phyloP scores from a whole-genome alignment of 2,797 vertebrate genomes.

The Melanotaenia maccullochi region DNA sequence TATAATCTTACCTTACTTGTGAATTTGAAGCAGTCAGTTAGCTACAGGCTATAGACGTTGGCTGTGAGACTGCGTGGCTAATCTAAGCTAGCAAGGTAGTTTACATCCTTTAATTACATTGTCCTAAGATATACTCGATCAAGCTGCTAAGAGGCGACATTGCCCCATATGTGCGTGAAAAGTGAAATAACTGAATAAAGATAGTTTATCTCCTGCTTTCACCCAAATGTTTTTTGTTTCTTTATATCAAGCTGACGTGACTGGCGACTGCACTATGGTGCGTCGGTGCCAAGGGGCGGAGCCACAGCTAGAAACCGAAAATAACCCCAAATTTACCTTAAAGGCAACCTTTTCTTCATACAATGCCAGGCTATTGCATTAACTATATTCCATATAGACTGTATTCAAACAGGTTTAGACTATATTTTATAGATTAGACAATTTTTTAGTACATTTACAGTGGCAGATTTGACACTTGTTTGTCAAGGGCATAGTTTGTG shows the following conservation, averaged over 20 bases:
- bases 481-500: background rate
- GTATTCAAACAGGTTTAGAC: background rate
- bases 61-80: slow-evolving; percentile 27
- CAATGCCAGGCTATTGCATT: background rate
- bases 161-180: background rate
- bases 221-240: slow-evolving; percentile 10
- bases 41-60: slow-evolving; percentile 31
- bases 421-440: background rate
- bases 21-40: slow-evolving; percentile 22
- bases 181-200: too few species aligned
- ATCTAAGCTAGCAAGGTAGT: slow-evolving; percentile 26
- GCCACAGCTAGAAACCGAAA: background rate
- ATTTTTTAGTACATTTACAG: background rate
- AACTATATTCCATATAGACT: background rate
- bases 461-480: background rate
- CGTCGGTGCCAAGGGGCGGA: slow-evolving; percentile 50
- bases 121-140: slow-evolving; percentile 3
- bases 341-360: slow-evolving; percentile 6
- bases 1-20: slow-evolving; percentile 36
- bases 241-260: slow-evolving; percentile 48
- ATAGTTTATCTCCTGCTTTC: background rate
- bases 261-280: background rate
- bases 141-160: slow-evolving; percentile 20
- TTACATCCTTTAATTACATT: slow-evolving; percentile 19
- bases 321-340: background rate